Conservation (phyloP, 2,888 invertebrate species). For the Caenorhabditis imperialis region DNA sequence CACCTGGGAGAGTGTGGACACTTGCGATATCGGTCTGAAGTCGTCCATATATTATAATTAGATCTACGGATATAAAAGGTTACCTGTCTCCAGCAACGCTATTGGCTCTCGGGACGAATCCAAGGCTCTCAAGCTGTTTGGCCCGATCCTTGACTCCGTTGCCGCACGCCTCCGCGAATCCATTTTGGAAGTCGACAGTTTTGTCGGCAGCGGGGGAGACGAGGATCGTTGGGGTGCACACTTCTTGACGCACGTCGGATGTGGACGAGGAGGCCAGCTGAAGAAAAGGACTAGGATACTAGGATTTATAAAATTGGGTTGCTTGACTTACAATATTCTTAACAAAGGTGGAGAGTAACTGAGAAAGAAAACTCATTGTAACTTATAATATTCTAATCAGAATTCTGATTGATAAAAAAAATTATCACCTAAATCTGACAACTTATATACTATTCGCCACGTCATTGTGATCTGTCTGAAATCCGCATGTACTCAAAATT, state of each 20-base stretch:
- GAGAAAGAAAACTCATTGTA: too few relatives aligned
- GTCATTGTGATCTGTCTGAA: too few relatives aligned
- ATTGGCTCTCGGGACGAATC: conserved; percentile 36
- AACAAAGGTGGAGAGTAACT: conserved; percentile 6
- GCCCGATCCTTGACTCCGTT: conserved; percentile 25
- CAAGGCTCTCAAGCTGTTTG: conserved; percentile 30
- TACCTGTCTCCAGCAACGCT: conserved; percentile 15
- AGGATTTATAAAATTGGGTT: not conserved
- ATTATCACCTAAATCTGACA: too few relatives aligned
- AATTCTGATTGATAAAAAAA: too few relatives aligned
- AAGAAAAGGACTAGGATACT: conserved; percentile 3
- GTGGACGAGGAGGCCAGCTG: conserved; percentile 38
- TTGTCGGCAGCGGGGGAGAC: conserved; percentile 35
- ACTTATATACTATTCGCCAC: too few relatives aligned
- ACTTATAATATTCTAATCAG: too few relatives aligned
- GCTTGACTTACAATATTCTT: conserved; percentile 2
- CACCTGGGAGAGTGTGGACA: conserved; percentile 34
- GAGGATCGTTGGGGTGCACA: conserved; percentile 36
- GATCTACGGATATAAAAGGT: not conserved
- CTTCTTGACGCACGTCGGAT: conserved; percentile 17
- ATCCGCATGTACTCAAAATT: too few relatives aligned
- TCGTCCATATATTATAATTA: not conserved
- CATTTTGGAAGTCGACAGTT: conserved; percentile 21
- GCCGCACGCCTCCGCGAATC: conserved; percentile 19
- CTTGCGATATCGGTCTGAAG: conserved; percentile 36